A percentile compares a stretch with the other conserved stretches of the same genome.
Evolutionary conservation across 2,113 vertebrate species (phyloP).

Genomic region (Rattus norvegicus): GRCr8 NC_086027.1:100343001-100343500

Average conservation of each 20-base stretch:
- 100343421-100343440: no score
- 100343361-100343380: rapidly evolving
- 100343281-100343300: rapidly evolving
- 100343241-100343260: rapidly evolving
- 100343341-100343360: background rate
- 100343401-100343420: no score
- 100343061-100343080: no score
- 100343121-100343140: background rate
- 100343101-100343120: background rate
- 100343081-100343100: rapidly evolving
- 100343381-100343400: background rate
- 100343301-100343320: background rate
- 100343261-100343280: background rate
- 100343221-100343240: rapidly evolving
- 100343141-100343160: background rate
- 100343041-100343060: no score
- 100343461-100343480: rapidly evolving
- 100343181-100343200: background rate
- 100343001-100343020: background rate
- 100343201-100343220: background rate
- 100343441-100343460: no score
- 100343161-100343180: no score
- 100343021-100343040: rapidly evolving
- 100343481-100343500: background rate
- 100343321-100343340: background rate